A percentile compares a stretch with the other conserved stretches of the same genome.
These are phyloP conservation scores for Micrasema minimum DNA, from an alignment of 1,140 invertebrate genomes.

Conservation along the genomic window DNA sequence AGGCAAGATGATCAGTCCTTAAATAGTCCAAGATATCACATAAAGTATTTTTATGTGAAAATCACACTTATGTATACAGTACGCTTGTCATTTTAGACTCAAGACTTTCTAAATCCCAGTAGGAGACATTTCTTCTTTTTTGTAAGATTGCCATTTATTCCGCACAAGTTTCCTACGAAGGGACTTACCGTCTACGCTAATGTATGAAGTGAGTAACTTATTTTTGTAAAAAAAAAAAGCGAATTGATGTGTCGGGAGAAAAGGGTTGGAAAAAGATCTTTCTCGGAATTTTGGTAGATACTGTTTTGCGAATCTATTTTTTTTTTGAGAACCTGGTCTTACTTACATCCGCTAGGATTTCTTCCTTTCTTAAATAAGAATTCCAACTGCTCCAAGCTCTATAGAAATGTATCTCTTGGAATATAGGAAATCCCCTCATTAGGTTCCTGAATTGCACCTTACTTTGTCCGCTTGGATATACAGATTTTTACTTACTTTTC, in stretches of 20 bases:
- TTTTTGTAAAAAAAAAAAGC: neutral
- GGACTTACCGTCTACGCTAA: slow-evolving; percentile 1
- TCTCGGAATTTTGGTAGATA: neutral
- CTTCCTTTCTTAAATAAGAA: slow-evolving; percentile 40
- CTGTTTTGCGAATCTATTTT: too few relatives aligned
- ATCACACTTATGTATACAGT: neutral
- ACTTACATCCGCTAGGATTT: slow-evolving; percentile 33
- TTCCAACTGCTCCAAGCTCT: slow-evolving; percentile 42
- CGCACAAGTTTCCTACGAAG: slow-evolving; percentile 13
- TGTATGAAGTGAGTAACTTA: slow-evolving; percentile 9
- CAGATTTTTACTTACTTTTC: too few relatives aligned
- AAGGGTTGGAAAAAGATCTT: neutral
- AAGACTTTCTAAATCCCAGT: slow-evolving; percentile 9
- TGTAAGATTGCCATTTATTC: slow-evolving; percentile 31
- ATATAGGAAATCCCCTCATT: too few relatives aligned
- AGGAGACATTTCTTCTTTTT: slow-evolving; percentile 17
- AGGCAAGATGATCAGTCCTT: too few relatives aligned
- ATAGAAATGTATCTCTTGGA: too few relatives aligned
- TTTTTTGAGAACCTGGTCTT: slow-evolving; percentile 5
- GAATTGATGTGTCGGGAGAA: neutral
- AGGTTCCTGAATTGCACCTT: too few relatives aligned
- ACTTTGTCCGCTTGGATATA: neutral
- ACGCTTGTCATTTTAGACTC: slow-evolving; percentile 19
- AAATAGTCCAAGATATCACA: too few relatives aligned
- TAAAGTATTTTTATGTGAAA: too few relatives aligned